Conservation (phyloP, 2,888 invertebrate genomes). For the Drosophila falleni region DNA sequence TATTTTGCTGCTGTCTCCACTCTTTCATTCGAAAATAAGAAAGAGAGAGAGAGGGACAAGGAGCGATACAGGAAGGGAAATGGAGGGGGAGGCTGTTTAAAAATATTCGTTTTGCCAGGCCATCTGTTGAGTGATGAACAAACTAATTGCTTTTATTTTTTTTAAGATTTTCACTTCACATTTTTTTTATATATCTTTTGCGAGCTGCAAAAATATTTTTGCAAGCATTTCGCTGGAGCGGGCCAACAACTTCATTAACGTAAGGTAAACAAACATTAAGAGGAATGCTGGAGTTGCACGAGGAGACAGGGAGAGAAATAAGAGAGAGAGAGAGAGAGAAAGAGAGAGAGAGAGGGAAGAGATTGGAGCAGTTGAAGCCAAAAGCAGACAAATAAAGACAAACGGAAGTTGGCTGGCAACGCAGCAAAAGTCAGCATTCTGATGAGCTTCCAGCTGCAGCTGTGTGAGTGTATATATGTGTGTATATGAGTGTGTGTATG, state of each 20-base stretch:
- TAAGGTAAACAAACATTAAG: conserved; percentile 75
- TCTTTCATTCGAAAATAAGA: conserved; percentile 60
- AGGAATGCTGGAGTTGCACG: conserved; percentile 23
- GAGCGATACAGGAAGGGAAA: conserved; percentile 6
- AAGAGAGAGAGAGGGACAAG: not conserved
- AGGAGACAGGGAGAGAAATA: not conserved
- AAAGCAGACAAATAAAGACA: conserved; percentile 76
- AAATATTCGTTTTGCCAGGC: conserved; percentile 71
- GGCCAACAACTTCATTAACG: conserved; percentile 80
- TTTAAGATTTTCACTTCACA: conserved; percentile 17
- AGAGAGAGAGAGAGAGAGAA: conserved; percentile 3
- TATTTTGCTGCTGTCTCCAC: conserved; percentile 56
- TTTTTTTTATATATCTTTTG: conserved; percentile 43
- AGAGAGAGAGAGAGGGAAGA: conserved; percentile 2
- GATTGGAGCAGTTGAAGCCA: conserved; percentile 45
- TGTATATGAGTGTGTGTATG: conserved; percentile 5
- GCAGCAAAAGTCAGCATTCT: conserved; percentile 62
- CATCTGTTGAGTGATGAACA: conserved; percentile 82
- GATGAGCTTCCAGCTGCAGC: conserved; percentile 46
- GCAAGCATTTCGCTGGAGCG: conserved; percentile 58
- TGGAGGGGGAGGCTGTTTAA: conserved; percentile 43
- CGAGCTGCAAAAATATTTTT: conserved; percentile 71
- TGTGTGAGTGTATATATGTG: conserved; percentile 8
- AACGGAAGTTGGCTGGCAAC: conserved; percentile 73
- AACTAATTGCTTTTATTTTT: conserved; percentile 82